phyloP scores from a whole-genome alignment of 1,140 invertebrate species.

The Micrasema longulum region DNA sequence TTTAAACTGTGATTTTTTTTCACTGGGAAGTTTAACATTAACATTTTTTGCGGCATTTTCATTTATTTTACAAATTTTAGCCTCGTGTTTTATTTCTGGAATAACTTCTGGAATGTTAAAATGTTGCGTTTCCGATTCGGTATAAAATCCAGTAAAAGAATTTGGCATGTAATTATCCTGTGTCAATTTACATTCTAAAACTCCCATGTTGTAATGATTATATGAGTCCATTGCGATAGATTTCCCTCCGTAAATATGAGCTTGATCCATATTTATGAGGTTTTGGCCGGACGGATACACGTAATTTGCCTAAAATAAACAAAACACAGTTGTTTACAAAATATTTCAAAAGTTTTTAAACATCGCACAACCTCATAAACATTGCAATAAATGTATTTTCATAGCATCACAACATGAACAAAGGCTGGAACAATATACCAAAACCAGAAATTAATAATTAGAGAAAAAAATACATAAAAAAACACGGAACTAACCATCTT shows the following conservation, averaged over 20 bases:
- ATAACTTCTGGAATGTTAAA: not conserved
- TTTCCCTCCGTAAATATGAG: constrained; percentile 5
- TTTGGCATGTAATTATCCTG: constrained; percentile 16
- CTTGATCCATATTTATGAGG: constrained; percentile 14
- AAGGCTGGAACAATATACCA: not conserved
- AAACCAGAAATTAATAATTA: not conserved
- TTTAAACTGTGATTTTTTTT: constrained; percentile 21
- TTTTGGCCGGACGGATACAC: not conserved
- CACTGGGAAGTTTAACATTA: not conserved
- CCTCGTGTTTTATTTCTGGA: not conserved
- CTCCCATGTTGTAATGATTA: constrained; percentile 11
- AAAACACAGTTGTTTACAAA: not conserved
- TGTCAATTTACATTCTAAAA: constrained; percentile 7
- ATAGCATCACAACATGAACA: too few relatives aligned
- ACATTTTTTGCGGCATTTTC: not conserved
- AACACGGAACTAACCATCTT: constrained; percentile 8
- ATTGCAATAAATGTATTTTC: too few relatives aligned
- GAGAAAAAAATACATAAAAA: constrained; percentile 7
- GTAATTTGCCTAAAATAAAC: constrained; percentile 20
- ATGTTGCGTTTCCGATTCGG: not conserved
- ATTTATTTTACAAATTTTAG: too few relatives aligned
- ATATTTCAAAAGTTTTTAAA: too few relatives aligned
- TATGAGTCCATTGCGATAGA: constrained; percentile 3
- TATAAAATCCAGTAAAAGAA: not conserved
- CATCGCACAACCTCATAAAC: too few relatives aligned